These are phyloP conservation scores for Bombus turneri DNA, from an alignment of 1,140 invertebrate species.

Conservation along the genomic window DNA sequence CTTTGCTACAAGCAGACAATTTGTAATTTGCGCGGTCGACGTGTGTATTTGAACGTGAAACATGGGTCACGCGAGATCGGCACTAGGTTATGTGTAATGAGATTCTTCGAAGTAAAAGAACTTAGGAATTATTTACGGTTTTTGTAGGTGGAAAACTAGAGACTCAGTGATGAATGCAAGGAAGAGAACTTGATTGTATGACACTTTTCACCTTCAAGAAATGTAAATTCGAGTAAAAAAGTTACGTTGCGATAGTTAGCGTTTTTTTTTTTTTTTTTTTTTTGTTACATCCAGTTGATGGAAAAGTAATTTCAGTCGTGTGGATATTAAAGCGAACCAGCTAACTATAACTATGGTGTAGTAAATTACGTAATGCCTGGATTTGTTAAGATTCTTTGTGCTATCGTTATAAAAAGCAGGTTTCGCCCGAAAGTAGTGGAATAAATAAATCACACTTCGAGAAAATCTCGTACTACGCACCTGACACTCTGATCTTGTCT, in stretches of 20 bases:
- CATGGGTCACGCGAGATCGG: conserved; percentile 24
- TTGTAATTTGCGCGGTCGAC: conserved; percentile 23
- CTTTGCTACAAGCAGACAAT: background rate
- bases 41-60: background rate
- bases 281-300: no score
- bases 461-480: background rate
- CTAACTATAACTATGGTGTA: no score
- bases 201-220: no score
- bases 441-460: background rate
- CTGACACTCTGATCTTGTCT: background rate
- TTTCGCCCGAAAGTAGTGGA: no score
- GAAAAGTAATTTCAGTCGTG: background rate
- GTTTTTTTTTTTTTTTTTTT: background rate
- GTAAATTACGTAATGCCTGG: no score
- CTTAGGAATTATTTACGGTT: background rate
- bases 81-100: background rate
- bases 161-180: background rate
- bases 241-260: background rate
- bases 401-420: no score
- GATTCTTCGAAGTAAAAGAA: background rate
- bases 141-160: background rate
- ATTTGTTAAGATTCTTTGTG: no score
- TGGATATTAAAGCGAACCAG: background rate
- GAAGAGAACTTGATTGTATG: background rate
- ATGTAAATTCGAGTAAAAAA: background rate